Percentiles rank a stretch among this genome's conserved stretches.
Conservation (phyloP, 2,797 vertebrate genomes). For the Fistularia tabacaria region DNA sequence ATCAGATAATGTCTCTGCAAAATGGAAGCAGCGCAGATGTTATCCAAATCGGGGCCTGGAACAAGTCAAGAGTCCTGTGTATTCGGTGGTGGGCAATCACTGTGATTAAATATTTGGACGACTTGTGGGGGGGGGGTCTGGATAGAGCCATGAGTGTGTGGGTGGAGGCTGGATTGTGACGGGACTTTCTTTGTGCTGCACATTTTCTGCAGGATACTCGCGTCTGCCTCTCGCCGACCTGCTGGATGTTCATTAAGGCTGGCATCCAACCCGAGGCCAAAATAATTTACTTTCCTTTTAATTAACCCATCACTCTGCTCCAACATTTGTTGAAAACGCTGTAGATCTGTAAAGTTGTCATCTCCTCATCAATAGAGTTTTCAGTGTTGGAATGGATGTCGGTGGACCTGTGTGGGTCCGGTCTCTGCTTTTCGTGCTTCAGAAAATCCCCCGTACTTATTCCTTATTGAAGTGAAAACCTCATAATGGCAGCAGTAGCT, state of each 20-base stretch:
- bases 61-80: constrained; percentile 14
- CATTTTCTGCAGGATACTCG: no score
- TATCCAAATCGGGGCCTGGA: constrained; percentile 29
- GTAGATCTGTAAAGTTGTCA: constrained; percentile 16
- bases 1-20: constrained; percentile 28
- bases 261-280: background rate
- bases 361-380: constrained; percentile 15
- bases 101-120: constrained; percentile 11
- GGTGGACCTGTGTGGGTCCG: constrained; percentile 1
- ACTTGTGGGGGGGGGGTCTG: background rate
- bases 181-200: background rate
- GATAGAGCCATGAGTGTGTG: background rate
- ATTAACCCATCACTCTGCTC: constrained; percentile 26
- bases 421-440: no score
- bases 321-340: constrained; percentile 1
- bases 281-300: constrained; percentile 22
- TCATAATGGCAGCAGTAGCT: no score
- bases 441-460: no score
- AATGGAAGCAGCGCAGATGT: constrained; percentile 10
- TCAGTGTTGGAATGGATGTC: constrained; percentile 5
- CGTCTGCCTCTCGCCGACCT: background rate
- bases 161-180: background rate
- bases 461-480: no score
- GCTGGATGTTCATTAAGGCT: constrained; percentile 8
- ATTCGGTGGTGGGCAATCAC: background rate